phyloP scores from a whole-genome alignment of 2,113 vertebrate genomes.

The Athene noctua region DNA sequence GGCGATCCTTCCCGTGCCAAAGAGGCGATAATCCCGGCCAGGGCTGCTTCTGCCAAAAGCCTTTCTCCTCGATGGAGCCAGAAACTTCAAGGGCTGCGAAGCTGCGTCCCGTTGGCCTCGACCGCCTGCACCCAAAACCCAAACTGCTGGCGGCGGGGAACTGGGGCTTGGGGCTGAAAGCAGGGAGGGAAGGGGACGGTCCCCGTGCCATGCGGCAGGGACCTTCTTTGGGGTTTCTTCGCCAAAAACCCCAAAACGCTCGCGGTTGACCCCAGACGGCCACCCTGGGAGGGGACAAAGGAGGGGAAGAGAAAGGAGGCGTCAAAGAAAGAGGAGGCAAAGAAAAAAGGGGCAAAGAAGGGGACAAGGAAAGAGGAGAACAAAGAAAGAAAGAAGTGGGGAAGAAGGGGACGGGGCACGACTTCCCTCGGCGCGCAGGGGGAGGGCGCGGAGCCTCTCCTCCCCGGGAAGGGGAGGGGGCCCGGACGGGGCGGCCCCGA shows the following conservation, averaged over 20 bases:
- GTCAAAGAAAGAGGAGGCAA: background rate
- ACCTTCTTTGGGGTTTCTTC: background rate
- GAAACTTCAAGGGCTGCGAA: fast-evolving
- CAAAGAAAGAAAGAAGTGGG: too few species aligned
- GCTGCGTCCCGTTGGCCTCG: fast-evolving
- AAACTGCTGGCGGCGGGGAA: background rate
- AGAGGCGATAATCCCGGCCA: background rate
- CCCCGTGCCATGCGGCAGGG: fast-evolving
- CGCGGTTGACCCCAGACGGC: background rate
- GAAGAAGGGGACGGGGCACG: background rate
- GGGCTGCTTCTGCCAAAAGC: background rate
- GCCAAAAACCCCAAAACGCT: background rate
- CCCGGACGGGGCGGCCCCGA: background rate
- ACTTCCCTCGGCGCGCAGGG: background rate
- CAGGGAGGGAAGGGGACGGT: too few species aligned
- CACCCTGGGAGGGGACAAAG: background rate
- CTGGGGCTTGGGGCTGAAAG: background rate
- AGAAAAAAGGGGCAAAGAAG: background rate
- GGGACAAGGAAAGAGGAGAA: background rate
- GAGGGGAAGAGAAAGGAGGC: background rate
- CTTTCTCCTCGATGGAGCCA: background rate
- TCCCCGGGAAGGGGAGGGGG: too few species aligned
- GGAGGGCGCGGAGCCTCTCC: background rate
- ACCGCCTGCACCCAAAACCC: fast-evolving
- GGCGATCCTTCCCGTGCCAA: fast-evolving